These are phyloP conservation scores for Meghimatium bilineatum DNA, from an alignment of 2,888 invertebrate genomes.

Conservation along the genomic window DNA sequence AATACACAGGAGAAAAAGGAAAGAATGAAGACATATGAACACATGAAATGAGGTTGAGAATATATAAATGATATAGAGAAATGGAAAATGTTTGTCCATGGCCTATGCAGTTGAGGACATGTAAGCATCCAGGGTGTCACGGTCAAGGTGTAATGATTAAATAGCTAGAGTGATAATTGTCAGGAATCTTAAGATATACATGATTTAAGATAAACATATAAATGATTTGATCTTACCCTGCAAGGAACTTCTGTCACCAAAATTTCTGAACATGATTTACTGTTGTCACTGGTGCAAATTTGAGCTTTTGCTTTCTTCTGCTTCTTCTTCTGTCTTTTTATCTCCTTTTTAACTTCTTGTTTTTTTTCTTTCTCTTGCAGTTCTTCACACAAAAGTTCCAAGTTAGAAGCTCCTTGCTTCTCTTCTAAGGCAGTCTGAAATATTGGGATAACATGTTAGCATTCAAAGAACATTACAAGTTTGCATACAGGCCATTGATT, in stretches of 20 bases:
- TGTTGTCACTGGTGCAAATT: constrained; percentile 54
- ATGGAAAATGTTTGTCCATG: no score
- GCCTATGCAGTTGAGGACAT: no score
- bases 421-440: constrained; percentile 87
- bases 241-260: constrained; percentile 50
- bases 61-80: no score
- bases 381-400: constrained; percentile 92
- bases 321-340: constrained; percentile 85
- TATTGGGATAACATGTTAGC: not conserved
- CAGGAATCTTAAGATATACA: no score
- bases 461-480: not conserved
- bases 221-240: constrained; percentile 55
- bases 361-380: constrained; percentile 90
- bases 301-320: constrained; percentile 71
- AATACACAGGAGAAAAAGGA: no score
- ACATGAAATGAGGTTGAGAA: no score
- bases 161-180: no score
- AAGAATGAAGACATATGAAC: no score
- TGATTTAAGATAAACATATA: no score
- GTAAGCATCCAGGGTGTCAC: no score
- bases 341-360: constrained; percentile 90
- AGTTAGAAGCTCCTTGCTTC: constrained; percentile 91
- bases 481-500: no score
- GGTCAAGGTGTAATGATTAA: no score
- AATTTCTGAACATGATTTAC: constrained; percentile 52